phyloP scores from a whole-genome alignment of 2,888 invertebrate genomes.

The Incurvaria masculella region DNA sequence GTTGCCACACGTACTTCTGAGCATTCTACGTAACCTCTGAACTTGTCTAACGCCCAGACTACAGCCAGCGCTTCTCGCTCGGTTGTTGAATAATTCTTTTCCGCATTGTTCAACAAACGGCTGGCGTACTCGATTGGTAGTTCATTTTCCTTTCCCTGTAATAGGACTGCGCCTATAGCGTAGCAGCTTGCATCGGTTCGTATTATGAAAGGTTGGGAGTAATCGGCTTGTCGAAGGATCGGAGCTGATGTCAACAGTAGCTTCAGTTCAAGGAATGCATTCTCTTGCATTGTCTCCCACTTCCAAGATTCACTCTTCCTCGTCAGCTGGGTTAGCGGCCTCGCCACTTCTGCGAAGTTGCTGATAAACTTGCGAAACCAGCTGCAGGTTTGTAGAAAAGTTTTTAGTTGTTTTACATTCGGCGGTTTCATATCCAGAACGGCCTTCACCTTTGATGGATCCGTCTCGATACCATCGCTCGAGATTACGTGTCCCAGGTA shows the following conservation, averaged over 20 bases:
- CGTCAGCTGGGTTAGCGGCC: conserved; percentile 16
- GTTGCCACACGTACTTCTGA: conserved; percentile 25
- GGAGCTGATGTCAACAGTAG: conserved; percentile 15
- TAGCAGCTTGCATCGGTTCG: conserved; percentile 16
- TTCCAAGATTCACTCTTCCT: conserved; percentile 16
- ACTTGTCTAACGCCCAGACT: conserved; percentile 25
- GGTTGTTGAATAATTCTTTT: not conserved
- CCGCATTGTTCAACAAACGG: not conserved
- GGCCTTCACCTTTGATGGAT: conserved; percentile 2
- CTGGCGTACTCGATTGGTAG: not conserved
- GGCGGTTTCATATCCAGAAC: conserved; percentile 5
- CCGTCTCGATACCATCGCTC: conserved; percentile 3
- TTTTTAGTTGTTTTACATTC: conserved; percentile 9
- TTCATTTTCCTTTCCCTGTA: conserved; percentile 13
- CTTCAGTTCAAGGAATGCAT: conserved; percentile 16
- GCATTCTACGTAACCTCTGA: conserved; percentile 31
- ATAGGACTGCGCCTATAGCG: conserved; percentile 10
- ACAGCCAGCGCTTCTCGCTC: not conserved
- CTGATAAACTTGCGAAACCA: conserved; percentile 14
- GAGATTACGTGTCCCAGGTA: conserved; percentile 9
- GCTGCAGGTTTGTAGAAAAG: conserved; percentile 13
- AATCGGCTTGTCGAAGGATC: conserved; percentile 19
- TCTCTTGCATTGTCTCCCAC: conserved; percentile 10
- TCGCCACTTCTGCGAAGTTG: conserved; percentile 11
- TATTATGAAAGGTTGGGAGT: conserved; percentile 10